Base-by-base conservation (phyloP, 2,888 invertebrate genomes). In the Brenthis hecate region DNA sequence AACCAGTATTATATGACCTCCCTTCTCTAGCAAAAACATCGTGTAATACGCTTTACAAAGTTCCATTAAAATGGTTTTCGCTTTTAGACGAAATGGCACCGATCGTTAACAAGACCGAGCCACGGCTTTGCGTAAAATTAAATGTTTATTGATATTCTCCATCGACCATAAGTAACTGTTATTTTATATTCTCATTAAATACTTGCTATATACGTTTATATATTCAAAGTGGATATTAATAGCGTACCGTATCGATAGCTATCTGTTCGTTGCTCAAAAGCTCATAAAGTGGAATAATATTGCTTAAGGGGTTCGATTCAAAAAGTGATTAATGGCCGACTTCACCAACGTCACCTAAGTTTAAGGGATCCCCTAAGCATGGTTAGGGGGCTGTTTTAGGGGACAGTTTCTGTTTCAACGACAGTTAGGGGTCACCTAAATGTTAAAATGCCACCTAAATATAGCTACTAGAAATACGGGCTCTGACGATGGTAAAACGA, bases 61-160 rank as follows among this genome's bases (percentile, higher is more conserved):
- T 14, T 65, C 71, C 64, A 47, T 47, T 51, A 69, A 32, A 60
- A 63, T 74, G 69, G 73, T 63, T 65, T 58, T 54, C 51, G 56
- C 28, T 56, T 63, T 66, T 74, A 77, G 77, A 77, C 77, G 65
- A 74, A 75, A 73, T 72, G 76, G 76, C 75, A 76, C 77, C 75
- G 56, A 54, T 66, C 47, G 68, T 56, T 61, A 19, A 65, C 60
- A 54, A 58, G 36, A 19, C 6, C 50, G 14, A 14, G 13, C 56
- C 43, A 14, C 61, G 61, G 66, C 32, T 66, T 66, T 66, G 57
- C 54, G 66, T 66, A 54, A 66, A 57, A 63, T 60, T 69, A 47
- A 58, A 51, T 54, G 51, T 64, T 70, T 60, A 71, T 70, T 70
- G 63, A 74, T 69, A 73, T 71, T 70, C 71, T 68, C 74, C 70